phyloP scores from a whole-genome alignment of 2,797 vertebrate species.

The Danio choprae region DNA sequence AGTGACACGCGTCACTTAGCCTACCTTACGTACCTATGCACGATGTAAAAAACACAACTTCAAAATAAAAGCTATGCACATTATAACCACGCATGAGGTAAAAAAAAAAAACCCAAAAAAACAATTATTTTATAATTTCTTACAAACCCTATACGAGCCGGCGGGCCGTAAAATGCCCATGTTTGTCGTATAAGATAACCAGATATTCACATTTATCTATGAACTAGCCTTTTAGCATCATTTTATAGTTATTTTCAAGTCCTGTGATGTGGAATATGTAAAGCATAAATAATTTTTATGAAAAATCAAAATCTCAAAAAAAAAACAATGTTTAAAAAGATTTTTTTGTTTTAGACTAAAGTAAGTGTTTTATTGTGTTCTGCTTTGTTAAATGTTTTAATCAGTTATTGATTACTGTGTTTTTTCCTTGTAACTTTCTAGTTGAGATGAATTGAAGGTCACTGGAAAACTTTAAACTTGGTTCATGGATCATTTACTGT shows the following conservation, averaged over 20 bases:
- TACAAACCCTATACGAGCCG: conserved; percentile 42
- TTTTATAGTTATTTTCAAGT: background rate
- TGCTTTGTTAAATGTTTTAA: conserved; percentile 37
- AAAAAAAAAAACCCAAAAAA: too few relatives aligned
- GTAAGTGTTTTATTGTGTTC: background rate
- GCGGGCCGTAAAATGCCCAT: conserved; percentile 41
- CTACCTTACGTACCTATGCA: too few relatives aligned
- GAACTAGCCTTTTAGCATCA: background rate
- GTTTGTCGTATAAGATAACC: too few relatives aligned
- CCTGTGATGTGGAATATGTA: conserved; percentile 1
- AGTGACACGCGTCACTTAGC: too few relatives aligned
- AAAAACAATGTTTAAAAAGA: background rate
- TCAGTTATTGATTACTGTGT: conserved; percentile 42
- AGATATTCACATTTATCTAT: background rate
- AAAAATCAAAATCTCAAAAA: background rate
- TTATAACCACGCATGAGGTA: background rate
- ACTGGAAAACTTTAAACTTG: background rate
- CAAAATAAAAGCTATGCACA: too few relatives aligned
- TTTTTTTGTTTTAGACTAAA: conserved; percentile 7
- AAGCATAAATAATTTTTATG: background rate
- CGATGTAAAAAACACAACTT: too few relatives aligned
- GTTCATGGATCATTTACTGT: conserved; percentile 18
- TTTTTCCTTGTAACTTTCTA: background rate
- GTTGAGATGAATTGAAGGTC: background rate
- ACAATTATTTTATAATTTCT: too few relatives aligned